phyloP scores from a whole-genome alignment of 1,140 invertebrate genomes.

The Drosophila ananassae region DNA sequence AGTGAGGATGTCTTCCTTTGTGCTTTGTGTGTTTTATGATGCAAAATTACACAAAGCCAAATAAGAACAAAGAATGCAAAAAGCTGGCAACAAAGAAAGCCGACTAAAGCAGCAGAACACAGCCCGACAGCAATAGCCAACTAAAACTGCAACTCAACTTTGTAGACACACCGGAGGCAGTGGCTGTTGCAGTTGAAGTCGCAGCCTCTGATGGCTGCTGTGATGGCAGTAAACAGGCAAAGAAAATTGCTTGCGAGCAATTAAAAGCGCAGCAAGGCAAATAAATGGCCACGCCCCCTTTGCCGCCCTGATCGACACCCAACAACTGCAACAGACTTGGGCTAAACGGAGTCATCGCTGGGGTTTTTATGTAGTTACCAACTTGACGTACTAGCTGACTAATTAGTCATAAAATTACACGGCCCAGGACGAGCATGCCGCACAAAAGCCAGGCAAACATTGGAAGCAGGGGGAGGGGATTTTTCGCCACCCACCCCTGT shows the following conservation, averaged over 20 bases:
- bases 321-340: constrained; percentile 53
- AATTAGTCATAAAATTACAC: constrained; percentile 81
- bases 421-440: constrained; percentile 41
- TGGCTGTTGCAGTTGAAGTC: constrained; percentile 32
- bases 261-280: constrained; percentile 78
- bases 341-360: constrained; percentile 58
- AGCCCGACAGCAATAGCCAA: constrained; percentile 45
- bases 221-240: constrained; percentile 56
- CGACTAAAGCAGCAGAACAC: constrained; percentile 29
- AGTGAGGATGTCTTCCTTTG: constrained; percentile 34
- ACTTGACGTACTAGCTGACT: constrained; percentile 75
- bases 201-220: constrained; percentile 14
- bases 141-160: constrained; percentile 78
- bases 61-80: constrained; percentile 64
- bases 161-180: constrained; percentile 70
- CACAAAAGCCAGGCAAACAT: constrained; percentile 64
- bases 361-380: constrained; percentile 62
- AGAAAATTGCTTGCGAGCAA: constrained; percentile 68
- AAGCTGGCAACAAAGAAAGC: constrained; percentile 42
- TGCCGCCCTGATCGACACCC: constrained; percentile 52
- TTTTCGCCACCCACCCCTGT: neutral
- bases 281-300: constrained; percentile 64
- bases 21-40: constrained; percentile 47
- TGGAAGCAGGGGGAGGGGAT: neutral
- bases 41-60: constrained; percentile 70